Base-by-base conservation (phyloP, 2,888 invertebrate species). In the Cenopis cana region DNA sequence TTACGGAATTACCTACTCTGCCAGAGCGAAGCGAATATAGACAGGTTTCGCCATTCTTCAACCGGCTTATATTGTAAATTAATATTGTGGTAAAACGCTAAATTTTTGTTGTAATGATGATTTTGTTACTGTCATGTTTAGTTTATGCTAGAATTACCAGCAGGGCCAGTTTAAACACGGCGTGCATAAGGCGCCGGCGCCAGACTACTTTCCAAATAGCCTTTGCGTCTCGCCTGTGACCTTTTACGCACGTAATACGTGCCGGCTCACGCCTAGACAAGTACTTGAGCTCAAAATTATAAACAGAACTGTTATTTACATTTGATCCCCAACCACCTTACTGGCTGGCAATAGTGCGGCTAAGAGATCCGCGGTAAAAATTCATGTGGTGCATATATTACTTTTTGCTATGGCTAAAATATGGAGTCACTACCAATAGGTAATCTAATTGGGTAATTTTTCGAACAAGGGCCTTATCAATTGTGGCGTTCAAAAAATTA, bases 121-220 rank as follows among this genome's bases (percentile, higher is more conserved):
- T 24, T n/a, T n/a, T 38, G n/a, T 46, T 46, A 46, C 41, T 46
- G 1, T 0, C 14, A n/a, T n/a, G 46, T n/a, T n/a, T 55, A 12
- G 55, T 55, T 55, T 5, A 33, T 55, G n/a, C 55, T 55, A 36
- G 52, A 36, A 14, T 54, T 54, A 64, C 52, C 36, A 38, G 64
- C 38, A 54, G 20, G 36, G 56, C 64, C 38, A 64, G 64, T 64
- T 24, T 64, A 38, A 64, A 41, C 24, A 38, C 54, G 20, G 20
- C n/a, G 62, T 52, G 69, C 55, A 55, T 59, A 59, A 38, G 41
- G 57, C 64, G 62, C 33, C 38, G 93, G 93, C 93, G 93, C 93
- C 93, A 89, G 79, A 86, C 91, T 82, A 91, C 93, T 92, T 92
- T 92, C 89, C 89, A 89, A 89, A 89, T 90, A 91, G 90, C 92